phyloP scores from a whole-genome alignment of 2,113 vertebrate genomes.

The Egretta garzetta region DNA sequence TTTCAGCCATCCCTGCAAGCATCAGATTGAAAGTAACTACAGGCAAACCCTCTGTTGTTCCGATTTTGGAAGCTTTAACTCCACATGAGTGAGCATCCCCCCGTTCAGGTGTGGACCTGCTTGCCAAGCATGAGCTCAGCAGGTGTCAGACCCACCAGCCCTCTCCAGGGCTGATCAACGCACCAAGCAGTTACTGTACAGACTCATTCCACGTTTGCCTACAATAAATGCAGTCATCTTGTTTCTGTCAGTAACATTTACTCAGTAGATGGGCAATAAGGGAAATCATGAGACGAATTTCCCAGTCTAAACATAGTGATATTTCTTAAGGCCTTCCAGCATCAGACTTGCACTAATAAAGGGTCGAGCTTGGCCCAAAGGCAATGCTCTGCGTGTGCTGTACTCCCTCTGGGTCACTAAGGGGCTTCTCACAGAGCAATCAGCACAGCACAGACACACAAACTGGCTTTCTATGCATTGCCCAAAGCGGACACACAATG shows the following conservation, averaged over 20 bases:
- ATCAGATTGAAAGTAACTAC: background rate
- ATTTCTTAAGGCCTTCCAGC: background rate
- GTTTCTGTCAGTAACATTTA: background rate
- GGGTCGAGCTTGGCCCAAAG: background rate
- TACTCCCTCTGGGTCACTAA: background rate
- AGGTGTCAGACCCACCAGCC: background rate
- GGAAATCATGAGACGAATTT: background rate
- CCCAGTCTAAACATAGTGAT: background rate
- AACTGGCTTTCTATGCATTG: background rate
- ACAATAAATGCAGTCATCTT: background rate
- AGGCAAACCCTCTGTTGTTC: background rate
- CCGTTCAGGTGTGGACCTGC: background rate
- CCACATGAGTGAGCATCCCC: background rate
- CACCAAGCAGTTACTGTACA: background rate
- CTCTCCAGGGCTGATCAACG: background rate
- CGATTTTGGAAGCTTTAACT: background rate
- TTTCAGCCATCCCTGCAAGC: background rate
- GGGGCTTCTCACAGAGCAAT: background rate
- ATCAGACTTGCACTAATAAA: background rate
- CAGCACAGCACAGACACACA: background rate
- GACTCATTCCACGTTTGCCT: background rate
- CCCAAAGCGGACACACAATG: accelerated
- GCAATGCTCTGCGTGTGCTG: accelerated
- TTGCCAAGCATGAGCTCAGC: background rate
- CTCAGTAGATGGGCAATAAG: background rate